These are phyloP conservation scores for Trichomalopsis sarcophagae DNA, from an alignment of 1,140 invertebrate species.

Conservation along the genomic window DNA sequence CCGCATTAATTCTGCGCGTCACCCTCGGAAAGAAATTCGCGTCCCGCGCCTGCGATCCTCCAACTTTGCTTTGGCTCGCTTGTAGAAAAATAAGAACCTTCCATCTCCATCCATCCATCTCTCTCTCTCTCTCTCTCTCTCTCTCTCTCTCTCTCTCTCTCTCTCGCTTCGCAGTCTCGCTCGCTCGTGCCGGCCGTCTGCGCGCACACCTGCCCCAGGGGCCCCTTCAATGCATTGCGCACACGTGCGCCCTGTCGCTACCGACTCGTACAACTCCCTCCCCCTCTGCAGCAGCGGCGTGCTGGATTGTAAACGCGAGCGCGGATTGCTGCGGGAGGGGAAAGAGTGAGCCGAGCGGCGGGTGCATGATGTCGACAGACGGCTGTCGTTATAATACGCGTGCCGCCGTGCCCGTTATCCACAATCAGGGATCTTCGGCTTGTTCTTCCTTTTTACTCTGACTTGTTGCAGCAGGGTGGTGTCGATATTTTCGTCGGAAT, in stretches of 20 bases:
- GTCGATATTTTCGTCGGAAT: not conserved
- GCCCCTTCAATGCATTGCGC: conserved; percentile 13
- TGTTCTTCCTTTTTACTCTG: conserved; percentile 8
- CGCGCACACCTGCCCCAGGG: conserved; percentile 34
- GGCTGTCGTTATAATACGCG: conserved; percentile 38
- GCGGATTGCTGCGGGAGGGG: conserved; percentile 21
- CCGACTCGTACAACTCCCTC: not conserved
- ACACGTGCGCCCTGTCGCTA: conserved; percentile 14
- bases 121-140: not conserved
- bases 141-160: not conserved
- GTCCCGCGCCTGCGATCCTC: not conserved
- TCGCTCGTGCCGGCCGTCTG: conserved; percentile 7
- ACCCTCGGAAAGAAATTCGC: not conserved
- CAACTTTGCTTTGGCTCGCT: not conserved
- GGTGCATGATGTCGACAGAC: conserved; percentile 36
- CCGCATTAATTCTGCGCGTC: not conserved
- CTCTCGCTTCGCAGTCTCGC: not conserved
- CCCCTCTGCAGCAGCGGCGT: not conserved
- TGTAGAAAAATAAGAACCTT: not conserved
- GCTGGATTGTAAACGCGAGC: conserved; percentile 12
- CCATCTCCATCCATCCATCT: not conserved
- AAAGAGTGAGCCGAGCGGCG: conserved; percentile 1
- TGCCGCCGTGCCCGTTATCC: conserved; percentile 36
- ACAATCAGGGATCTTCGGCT: conserved; percentile 25
- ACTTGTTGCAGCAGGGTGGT: not conserved